Evolutionary conservation across 2,888 invertebrate genomes (phyloP).

Genomic region (Drosophila emarginata): DNA sequence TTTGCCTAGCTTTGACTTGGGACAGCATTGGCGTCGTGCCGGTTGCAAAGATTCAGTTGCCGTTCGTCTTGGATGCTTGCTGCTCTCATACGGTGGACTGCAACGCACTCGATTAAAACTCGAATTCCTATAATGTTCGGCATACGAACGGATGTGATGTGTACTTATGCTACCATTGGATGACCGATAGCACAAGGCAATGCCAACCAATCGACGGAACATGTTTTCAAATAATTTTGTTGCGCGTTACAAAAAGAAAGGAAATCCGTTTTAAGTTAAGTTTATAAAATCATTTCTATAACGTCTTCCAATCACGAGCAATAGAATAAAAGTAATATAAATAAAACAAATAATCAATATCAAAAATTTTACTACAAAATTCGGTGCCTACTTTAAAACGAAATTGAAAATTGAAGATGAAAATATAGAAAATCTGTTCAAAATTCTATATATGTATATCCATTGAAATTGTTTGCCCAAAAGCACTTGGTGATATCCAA

Average conservation of each 20-base stretch:
- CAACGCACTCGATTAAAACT: background rate
- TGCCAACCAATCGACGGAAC: background rate
- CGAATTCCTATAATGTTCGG: background rate
- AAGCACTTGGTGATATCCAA: background rate
- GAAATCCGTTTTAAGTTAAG: background rate
- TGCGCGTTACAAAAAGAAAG: background rate
- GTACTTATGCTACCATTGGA: background rate
- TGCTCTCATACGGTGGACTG: background rate
- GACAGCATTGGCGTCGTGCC: slow-evolving; percentile 13
- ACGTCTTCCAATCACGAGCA: background rate
- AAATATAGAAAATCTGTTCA: background rate
- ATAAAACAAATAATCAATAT: background rate
- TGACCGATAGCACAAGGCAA: background rate
- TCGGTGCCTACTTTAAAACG: background rate
- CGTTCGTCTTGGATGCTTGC: background rate
- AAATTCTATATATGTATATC: background rate
- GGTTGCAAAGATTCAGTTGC: slow-evolving; percentile 1
- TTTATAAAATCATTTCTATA: background rate
- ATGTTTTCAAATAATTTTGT: background rate
- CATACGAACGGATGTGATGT: background rate
- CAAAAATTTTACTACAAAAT: background rate
- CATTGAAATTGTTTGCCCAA: slow-evolving; percentile 1
- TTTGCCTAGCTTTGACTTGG: background rate
- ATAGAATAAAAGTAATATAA: background rate
- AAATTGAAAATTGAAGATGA: too few relatives aligned